phyloP scores from a whole-genome alignment of 2,888 invertebrate genomes.

The Microctonus aethiopoides region DNA sequence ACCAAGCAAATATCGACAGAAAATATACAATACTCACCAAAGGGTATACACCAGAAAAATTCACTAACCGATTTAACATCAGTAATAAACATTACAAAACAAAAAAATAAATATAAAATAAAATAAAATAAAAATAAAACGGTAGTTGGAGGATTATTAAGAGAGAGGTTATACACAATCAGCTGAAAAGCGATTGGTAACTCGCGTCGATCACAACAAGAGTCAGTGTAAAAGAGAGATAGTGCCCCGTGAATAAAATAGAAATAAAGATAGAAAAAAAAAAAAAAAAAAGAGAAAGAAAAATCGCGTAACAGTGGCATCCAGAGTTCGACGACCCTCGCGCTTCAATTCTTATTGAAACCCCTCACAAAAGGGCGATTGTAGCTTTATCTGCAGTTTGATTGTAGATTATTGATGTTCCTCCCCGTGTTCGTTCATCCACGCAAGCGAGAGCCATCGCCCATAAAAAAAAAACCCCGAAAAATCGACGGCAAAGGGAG shows the following conservation, averaged over 20 bases:
- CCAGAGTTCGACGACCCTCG: constrained; percentile 50
- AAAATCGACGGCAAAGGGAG: constrained; percentile 64
- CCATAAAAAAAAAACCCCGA: constrained; percentile 64
- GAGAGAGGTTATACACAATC: constrained; percentile 30
- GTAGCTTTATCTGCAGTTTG: constrained; percentile 67
- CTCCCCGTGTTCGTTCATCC: constrained; percentile 63
- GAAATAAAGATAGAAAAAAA: constrained; percentile 1
- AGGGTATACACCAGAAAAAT: constrained; percentile 18
- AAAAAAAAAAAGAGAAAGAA: constrained; percentile 24
- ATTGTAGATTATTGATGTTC: constrained; percentile 68
- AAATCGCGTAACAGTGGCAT: constrained; percentile 12
- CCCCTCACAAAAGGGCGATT: constrained; percentile 64
- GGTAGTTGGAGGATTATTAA: constrained; percentile 9
- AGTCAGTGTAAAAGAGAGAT: constrained; percentile 11
- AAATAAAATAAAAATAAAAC: constrained; percentile 11
- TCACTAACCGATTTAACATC: constrained; percentile 2
- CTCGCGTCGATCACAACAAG: constrained; percentile 29
- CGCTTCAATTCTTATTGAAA: constrained; percentile 64
- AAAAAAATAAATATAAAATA: not conserved
- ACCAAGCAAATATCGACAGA: not conserved
- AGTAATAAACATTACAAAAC: not conserved
- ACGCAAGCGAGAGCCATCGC: constrained; percentile 55
- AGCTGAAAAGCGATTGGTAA: constrained; percentile 32
- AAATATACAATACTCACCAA: not conserved
- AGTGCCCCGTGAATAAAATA: constrained; percentile 1